Conservation (phyloP, 2,888 invertebrate species). For the Erannis defoliaria region DNA sequence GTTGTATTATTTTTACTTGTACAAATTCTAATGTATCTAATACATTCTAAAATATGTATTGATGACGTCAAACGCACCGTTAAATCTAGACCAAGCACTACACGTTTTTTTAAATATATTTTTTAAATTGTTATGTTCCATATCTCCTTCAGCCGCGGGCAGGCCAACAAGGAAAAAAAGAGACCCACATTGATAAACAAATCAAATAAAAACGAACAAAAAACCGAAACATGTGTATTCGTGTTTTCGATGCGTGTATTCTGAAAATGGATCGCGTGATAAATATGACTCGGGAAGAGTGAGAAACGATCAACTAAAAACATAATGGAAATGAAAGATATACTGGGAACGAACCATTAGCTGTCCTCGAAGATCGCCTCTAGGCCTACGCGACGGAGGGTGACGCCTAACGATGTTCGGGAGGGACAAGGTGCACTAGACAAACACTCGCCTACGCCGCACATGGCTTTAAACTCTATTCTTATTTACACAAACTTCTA, state of each 20-base stretch:
- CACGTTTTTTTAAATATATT: background rate
- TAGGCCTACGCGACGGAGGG: conserved; percentile 76
- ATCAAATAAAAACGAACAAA: conserved; percentile 53
- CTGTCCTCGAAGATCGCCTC: conserved; percentile 70
- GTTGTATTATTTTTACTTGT: background rate
- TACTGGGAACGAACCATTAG: conserved; percentile 65
- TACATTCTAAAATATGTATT: conserved; percentile 29
- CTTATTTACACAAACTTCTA: conserved; percentile 48
- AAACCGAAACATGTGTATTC: conserved; percentile 65
- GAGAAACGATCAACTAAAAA: conserved; percentile 63
- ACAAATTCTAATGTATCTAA: background rate
- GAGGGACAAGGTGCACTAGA: conserved; percentile 61
- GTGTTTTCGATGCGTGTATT: conserved; percentile 77
- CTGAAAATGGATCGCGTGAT: conserved; percentile 70
- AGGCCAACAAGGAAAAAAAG: conserved; percentile 70
- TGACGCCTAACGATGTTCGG: conserved; percentile 61
- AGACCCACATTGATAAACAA: conserved; percentile 61
- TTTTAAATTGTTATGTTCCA: conserved; percentile 55
- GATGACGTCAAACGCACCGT: conserved; percentile 57
- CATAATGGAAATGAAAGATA: conserved; percentile 58
- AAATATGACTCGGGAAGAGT: conserved; percentile 80
- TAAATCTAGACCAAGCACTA: background rate
- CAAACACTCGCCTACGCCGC: conserved; percentile 54
- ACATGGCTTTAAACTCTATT: conserved; percentile 53
- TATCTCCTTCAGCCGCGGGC: conserved; percentile 72